Evolutionary conservation across 2,797 vertebrate species (phyloP), one percentile per base, ranked within the genome.

Genomic region (Trachops cirrhosus): DNA sequence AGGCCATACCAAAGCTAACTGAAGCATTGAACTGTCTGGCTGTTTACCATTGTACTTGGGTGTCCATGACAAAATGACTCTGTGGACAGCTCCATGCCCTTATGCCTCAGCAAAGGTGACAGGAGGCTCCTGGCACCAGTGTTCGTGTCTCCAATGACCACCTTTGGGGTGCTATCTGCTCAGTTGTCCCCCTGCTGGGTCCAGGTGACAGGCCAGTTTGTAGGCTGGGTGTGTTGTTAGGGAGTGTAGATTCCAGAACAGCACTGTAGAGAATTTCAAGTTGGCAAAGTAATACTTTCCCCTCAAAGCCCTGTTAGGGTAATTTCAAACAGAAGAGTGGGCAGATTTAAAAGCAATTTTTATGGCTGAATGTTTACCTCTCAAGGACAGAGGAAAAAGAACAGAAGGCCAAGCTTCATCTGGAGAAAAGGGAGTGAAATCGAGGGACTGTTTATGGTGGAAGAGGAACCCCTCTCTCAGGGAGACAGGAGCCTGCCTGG

Each of bases 341-440:
- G 12, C 59, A 57, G 46, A 83, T 68, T 82, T 54, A 95, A 93
- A 93, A 87, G 59, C 22, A 41, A 32, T 84, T 94, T 94, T 37
- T 32, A 24, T 57, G 46, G 44, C 39, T 75, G 57, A 59, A 71
- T 32, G 19, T 64, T 91, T 77, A 48, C 24, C 75, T 84, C 41
- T n/a, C 21, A 18, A 39, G 46, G 71, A 59, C 16, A 59, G 50
- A 92, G 39, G 1, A 0, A 3, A 71, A 37, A 64, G 50, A 37
- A 37, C 9, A 21, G 34, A 41, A 89, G 52, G 12, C 71, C 57
- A 1, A 37, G 77, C 34, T 64, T 57, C 32, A 5, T 52, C 26
- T 37, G 62, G 59, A 77, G 62, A 64, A 62, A 57, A 59, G 52
- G 12, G 22, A 54, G 10, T 29, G 34, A 80, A 22, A 67, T 32